A percentile compares a stretch with the other conserved stretches of the same genome.
Evolutionary conservation across 2,113 vertebrate genomes (phyloP).

Genomic region (Syngnathus floridae): DNA sequence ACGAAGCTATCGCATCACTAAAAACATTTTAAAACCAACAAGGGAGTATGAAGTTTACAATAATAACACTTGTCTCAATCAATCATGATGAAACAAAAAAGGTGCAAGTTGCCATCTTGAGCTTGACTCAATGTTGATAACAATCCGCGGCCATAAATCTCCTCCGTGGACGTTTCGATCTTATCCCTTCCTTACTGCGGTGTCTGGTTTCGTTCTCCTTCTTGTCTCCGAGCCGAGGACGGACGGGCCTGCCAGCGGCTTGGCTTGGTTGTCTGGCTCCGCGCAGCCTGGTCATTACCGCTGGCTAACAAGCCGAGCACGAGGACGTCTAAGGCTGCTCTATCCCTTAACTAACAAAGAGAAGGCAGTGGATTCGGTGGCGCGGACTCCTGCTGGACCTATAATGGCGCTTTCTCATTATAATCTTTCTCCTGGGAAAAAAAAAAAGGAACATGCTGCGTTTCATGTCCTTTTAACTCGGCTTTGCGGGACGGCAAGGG

Average conservation of each 20-base stretch:
- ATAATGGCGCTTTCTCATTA: slow-evolving; percentile 61
- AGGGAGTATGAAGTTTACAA: slow-evolving; percentile 27
- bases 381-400: slow-evolving; percentile 46
- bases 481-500: slow-evolving; percentile 32
- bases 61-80: slow-evolving; percentile 20
- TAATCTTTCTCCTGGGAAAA: slow-evolving; percentile 26
- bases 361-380: slow-evolving; percentile 29
- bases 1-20: slow-evolving; percentile 20
- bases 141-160: slow-evolving; percentile 19
- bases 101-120: slow-evolving; percentile 6
- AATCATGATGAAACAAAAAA: slow-evolving; percentile 29
- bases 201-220: slow-evolving; percentile 51
- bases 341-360: slow-evolving; percentile 64
- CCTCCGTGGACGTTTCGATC: slow-evolving; percentile 39
- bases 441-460: slow-evolving; percentile 34
- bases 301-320: slow-evolving; percentile 62
- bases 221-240: slow-evolving; percentile 44
- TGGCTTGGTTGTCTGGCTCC: slow-evolving; percentile 54
- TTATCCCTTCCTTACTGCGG: slow-evolving; percentile 39
- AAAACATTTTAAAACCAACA: slow-evolving; percentile 24
- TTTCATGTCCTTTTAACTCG: slow-evolving; percentile 57
- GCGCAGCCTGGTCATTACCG: slow-evolving; percentile 60
- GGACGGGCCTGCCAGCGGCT: slow-evolving; percentile 50
- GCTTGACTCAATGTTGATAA: slow-evolving; percentile 17
- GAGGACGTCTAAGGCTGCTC: slow-evolving; percentile 47